Evolutionary conservation across 2,888 invertebrate species (phyloP).

Genomic region (Dioctria linearis): DNA sequence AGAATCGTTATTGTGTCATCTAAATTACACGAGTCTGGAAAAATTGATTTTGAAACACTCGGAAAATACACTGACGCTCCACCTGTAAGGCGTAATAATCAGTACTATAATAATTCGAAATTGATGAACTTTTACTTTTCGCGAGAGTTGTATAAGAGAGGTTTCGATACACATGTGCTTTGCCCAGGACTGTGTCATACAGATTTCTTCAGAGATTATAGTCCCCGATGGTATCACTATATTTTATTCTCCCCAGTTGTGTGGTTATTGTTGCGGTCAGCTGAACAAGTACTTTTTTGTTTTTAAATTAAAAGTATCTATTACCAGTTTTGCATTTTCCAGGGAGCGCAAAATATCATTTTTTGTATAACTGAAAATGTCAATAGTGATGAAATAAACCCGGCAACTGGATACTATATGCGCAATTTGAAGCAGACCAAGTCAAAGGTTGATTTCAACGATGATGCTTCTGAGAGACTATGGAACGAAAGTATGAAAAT

Average conservation of each 20-base stretch:
- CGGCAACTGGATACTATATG: slow-evolving; percentile 81
- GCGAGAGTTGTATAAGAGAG: slow-evolving; percentile 76
- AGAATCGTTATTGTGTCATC: slow-evolving; percentile 82
- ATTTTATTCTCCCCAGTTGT: slow-evolving; percentile 80
- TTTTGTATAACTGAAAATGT: slow-evolving; percentile 80
- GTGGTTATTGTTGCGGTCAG: slow-evolving; percentile 80
- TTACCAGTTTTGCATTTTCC: slow-evolving; percentile 62
- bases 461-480: slow-evolving; percentile 76
- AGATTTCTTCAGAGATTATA: slow-evolving; percentile 77
- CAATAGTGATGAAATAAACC: slow-evolving; percentile 64
- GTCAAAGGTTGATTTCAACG: slow-evolving; percentile 76
- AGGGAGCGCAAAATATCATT: slow-evolving; percentile 87
- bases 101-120: slow-evolving; percentile 84
- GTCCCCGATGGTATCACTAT: slow-evolving; percentile 80
- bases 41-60: slow-evolving; percentile 79
- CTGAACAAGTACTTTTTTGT: slow-evolving; percentile 75
- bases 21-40: slow-evolving; percentile 79
- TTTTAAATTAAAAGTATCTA: slow-evolving; percentile 52
- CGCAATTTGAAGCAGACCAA: slow-evolving; percentile 79
- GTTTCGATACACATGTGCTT: slow-evolving; percentile 78
- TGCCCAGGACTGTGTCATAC: slow-evolving; percentile 78
- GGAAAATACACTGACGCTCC: slow-evolving; percentile 73
- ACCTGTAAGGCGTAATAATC: slow-evolving; percentile 71
- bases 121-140: slow-evolving; percentile 83
- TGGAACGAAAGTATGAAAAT: slow-evolving; percentile 81